Evolutionary conservation across 2,797 vertebrate genomes (phyloP), one percentile per base, ranked within the genome.

Genomic region (Geotria australis): DNA sequence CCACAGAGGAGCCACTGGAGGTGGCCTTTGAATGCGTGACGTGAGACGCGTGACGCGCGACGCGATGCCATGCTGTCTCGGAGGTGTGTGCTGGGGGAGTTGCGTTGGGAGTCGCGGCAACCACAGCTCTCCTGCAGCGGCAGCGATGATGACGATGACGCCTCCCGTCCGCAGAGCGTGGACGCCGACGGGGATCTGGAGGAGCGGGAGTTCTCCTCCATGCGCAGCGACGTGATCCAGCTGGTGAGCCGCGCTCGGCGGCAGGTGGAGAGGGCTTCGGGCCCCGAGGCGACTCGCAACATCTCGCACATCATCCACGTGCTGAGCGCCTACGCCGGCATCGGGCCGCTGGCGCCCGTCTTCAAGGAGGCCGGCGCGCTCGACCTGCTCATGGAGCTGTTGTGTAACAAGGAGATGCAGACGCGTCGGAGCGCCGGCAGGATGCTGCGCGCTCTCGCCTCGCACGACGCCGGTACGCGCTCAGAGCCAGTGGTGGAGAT

Each of bases 301-400:
- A 69, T 88, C 64, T 80, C 83, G 1, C 79, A 83, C 70, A 95
- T 83, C 60, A 74, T 93, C 66, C 80, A 79, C 0, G 82, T 93
- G 66, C 76, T 93, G 63, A 89, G 85, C 2, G 83, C 86, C 57
- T 93, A 93, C 1, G 84, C 86, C 64, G 72, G 76, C 72, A 91
- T 95, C 1, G 79, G 79, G 48, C 78, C 80, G 0, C 74, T 95
- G 61, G 79, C 80, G 0, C 71, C 77, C 2, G 82, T 85, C 64
- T 95, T 95, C 66, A 81, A 77, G 69, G 81, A 88, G 66, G 78
- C 80, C 0, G 84, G 85, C 2, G 84, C 83, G 38, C 75, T 86
- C 7, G 80, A 89, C 61, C 70, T 95, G 64, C 76, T 95, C 48
- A 80, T 84, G 81, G 73, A 78, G 64, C 76, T 89, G 73, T 72